Evolutionary conservation across 2,113 vertebrate species (phyloP).

Genomic region (Pterocles orientalis): DNA sequence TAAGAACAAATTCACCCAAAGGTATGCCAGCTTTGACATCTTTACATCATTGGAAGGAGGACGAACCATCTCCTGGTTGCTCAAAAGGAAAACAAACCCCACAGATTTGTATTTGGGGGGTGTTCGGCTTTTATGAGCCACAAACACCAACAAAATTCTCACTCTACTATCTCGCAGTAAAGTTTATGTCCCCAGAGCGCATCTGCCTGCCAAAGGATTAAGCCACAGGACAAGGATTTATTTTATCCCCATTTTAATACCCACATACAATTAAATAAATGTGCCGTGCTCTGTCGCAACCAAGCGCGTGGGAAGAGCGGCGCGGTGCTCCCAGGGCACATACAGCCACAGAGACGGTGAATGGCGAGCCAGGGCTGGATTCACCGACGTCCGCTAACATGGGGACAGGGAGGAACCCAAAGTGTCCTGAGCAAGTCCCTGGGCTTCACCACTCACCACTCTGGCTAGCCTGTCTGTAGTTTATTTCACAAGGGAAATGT

Average conservation of each 20-base stretch:
- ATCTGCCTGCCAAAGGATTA: not conserved
- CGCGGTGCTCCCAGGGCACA: fast-evolving
- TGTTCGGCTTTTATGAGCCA: not conserved
- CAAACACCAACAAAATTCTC: not conserved
- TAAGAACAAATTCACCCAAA: not conserved
- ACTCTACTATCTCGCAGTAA: not conserved
- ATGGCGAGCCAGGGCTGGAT: not conserved
- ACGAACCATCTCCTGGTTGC: not conserved
- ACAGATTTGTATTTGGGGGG: not conserved
- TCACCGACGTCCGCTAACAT: not conserved
- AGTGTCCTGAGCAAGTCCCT: not conserved
- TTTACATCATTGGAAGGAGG: not conserved
- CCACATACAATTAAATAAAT: not conserved
- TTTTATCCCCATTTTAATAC: not conserved
- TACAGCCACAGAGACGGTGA: not conserved
- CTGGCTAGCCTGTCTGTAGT: not conserved
- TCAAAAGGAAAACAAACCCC: not conserved
- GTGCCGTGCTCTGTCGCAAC: not conserved
- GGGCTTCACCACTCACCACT: not conserved
- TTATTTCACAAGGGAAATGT: not conserved
- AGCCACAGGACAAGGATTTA: not conserved
- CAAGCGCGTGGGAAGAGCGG: not conserved
- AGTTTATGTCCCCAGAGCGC: not conserved
- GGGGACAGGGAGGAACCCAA: not conserved
- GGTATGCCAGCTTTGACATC: not conserved